Conservation (phyloP, 2,888 invertebrate species). For the Clunio marinus region DNA sequence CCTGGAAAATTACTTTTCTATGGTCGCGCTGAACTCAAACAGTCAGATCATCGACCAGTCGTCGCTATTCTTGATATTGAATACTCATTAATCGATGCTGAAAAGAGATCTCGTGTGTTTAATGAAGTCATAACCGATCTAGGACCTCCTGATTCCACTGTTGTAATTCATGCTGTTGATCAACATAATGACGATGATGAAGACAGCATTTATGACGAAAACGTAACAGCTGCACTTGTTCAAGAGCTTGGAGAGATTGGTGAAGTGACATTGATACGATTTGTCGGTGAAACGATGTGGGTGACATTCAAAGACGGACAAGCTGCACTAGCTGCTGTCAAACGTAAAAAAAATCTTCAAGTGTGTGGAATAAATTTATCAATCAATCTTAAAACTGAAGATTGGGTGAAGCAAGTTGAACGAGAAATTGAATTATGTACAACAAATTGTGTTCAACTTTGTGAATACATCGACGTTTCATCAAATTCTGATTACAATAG, state of each 20-base stretch:
- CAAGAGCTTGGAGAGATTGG: conserved; percentile 80
- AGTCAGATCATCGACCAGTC: conserved; percentile 96
- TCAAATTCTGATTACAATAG: conserved; percentile 43
- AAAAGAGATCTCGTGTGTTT: conserved; percentile 73
- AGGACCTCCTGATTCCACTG: conserved; percentile 93
- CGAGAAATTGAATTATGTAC: conserved; percentile 80
- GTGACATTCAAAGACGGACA: conserved; percentile 89
- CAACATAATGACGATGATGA: conserved; percentile 52
- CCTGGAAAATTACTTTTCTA: conserved; percentile 81
- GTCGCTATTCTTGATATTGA: conserved; percentile 87
- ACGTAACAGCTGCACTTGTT: conserved; percentile 71
- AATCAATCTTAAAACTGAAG: conserved; percentile 73
- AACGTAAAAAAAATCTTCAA: conserved; percentile 55
- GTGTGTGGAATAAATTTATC: conserved; percentile 64
- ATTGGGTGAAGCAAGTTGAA: conserved; percentile 79
- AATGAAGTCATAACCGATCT: conserved; percentile 78
- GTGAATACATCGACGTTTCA: conserved; percentile 49
- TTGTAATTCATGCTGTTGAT: conserved; percentile 63
- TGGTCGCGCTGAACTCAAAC: conserved; percentile 90
- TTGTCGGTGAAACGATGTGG: conserved; percentile 85
- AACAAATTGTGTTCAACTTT: conserved; percentile 78
- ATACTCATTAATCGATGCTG: conserved; percentile 72
- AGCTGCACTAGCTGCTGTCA: conserved; percentile 72
- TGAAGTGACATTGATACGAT: conserved; percentile 84
- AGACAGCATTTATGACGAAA: conserved; percentile 69